Conservation (phyloP, 2,888 invertebrate genomes). For the Sinelater perroti region DNA sequence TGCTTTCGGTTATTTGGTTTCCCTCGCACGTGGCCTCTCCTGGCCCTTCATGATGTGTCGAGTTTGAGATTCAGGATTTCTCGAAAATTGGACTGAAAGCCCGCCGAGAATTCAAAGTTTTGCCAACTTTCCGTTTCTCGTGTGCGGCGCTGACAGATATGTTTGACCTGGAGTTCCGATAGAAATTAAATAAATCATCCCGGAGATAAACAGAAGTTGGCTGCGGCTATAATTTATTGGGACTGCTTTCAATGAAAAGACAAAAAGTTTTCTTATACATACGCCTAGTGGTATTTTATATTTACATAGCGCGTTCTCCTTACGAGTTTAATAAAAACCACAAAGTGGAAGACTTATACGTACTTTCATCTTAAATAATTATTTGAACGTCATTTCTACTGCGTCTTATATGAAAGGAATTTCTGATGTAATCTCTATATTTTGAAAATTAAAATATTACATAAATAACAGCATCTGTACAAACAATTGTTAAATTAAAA, state of each 20-base stretch:
- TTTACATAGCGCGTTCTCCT: too few species aligned
- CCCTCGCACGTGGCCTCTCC: slow-evolving; percentile 28
- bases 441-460: too few species aligned
- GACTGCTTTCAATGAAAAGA: neutral
- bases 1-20: slow-evolving; percentile 30
- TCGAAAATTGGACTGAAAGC: slow-evolving; percentile 26
- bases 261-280: neutral
- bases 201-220: neutral
- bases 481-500: too few species aligned
- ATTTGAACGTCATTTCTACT: too few species aligned
- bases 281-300: too few species aligned
- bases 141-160: slow-evolving; percentile 1
- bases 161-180: neutral
- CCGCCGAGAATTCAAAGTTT: slow-evolving; percentile 17
- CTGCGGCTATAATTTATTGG: neutral
- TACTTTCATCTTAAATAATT: too few species aligned
- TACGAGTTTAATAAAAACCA: too few species aligned
- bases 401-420: too few species aligned
- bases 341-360: too few species aligned
- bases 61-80: slow-evolving; percentile 27
- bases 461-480: too few species aligned
- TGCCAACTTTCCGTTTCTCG: slow-evolving; percentile 14
- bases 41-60: slow-evolving; percentile 27
- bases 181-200: neutral
- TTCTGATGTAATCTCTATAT: too few species aligned